phyloP scores from a whole-genome alignment of 2,797 vertebrate genomes.

The Amniataba percoides region DNA sequence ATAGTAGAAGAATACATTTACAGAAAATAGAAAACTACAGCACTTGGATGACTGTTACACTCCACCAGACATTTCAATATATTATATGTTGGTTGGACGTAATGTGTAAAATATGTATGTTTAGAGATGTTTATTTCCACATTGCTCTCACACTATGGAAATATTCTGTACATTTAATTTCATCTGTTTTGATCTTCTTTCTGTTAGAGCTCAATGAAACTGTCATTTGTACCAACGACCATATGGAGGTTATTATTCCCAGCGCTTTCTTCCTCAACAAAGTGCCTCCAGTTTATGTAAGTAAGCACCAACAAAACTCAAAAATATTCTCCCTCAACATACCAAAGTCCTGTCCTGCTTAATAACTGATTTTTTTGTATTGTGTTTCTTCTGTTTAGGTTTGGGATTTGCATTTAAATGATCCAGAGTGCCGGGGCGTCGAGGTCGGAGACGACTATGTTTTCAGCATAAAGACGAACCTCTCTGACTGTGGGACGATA shows the following conservation, averaged over 20 bases:
- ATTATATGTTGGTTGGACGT: not conserved
- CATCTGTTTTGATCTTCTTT: slow-evolving; percentile 17
- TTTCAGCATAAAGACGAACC: slow-evolving; percentile 86
- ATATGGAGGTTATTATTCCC: slow-evolving; percentile 86
- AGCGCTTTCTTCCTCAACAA: slow-evolving; percentile 85
- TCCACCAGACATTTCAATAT: not conserved
- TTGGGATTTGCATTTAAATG: slow-evolving; percentile 86
- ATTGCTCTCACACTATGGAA: not conserved
- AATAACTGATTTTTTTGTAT: not conserved
- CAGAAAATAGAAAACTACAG: not conserved
- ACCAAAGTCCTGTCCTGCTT: not conserved
- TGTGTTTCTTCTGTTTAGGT: slow-evolving; percentile 69
- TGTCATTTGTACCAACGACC: slow-evolving; percentile 85
- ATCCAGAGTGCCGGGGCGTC: slow-evolving; percentile 78
- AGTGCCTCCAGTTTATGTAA: slow-evolving; percentile 84
- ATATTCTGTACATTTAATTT: not conserved
- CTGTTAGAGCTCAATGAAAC: slow-evolving; percentile 86
- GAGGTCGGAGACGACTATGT: slow-evolving; percentile 80
- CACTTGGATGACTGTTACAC: not conserved
- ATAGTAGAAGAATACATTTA: not conserved
- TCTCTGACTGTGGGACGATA: slow-evolving; percentile 83
- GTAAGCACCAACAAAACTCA: slow-evolving; percentile 36
- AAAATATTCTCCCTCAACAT: not conserved
- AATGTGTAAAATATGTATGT: not conserved
- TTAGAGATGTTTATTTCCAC: not conserved